A percentile compares a stretch with the other conserved stretches of the same genome.
These are phyloP conservation scores for Agapornis canus DNA, from an alignment of 2,797 vertebrate genomes.

Conservation along the genomic window DNA sequence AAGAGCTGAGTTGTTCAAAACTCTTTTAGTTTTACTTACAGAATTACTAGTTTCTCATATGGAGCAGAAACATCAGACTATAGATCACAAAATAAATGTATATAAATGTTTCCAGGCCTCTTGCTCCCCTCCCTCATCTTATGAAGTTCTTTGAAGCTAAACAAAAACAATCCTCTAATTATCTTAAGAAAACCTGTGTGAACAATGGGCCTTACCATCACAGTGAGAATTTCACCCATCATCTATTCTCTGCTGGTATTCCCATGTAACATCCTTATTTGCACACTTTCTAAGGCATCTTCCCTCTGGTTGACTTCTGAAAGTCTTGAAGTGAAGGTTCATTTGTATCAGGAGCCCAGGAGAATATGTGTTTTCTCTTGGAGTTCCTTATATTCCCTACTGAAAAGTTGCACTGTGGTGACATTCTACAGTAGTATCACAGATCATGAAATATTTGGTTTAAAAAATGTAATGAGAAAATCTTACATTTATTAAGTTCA, in stretches of 20 bases:
- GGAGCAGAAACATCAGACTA: background rate
- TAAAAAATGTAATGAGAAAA: background rate
- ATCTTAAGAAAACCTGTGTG: background rate
- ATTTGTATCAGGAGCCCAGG: background rate
- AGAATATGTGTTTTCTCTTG: background rate
- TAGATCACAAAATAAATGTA: background rate
- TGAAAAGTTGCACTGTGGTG: background rate
- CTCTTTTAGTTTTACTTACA: background rate
- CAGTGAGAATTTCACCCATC: background rate
- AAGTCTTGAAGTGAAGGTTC: background rate
- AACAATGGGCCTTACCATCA: background rate
- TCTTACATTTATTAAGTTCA: background rate
- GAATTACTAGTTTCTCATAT: background rate
- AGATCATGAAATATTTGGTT: background rate
- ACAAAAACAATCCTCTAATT: background rate
- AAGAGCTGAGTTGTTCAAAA: background rate
- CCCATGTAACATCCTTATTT: background rate
- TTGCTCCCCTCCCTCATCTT: background rate
- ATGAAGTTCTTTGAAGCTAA: background rate
- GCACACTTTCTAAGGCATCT: background rate
- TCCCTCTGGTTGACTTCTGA: background rate
- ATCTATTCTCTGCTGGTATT: background rate
- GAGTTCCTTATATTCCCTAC: background rate
- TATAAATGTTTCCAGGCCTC: background rate
- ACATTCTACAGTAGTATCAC: background rate